Conservation (phyloP, 2,113 vertebrate genomes). For the Anolis carolinensis region DNA sequence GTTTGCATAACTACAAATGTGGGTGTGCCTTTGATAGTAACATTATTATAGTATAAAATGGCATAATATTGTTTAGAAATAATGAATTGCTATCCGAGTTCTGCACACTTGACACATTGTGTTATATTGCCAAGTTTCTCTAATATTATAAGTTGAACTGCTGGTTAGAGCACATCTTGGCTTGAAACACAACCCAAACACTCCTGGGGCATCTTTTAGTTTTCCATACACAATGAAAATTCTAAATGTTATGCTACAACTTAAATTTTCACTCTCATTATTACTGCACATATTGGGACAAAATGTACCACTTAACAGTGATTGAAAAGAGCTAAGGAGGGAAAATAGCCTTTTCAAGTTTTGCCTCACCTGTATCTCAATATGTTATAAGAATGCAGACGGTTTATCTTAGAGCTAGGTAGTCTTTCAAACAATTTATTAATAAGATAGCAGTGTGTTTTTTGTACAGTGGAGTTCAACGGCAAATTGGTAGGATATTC, state of each 20-base stretch:
- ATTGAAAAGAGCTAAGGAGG: background rate
- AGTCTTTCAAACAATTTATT: background rate
- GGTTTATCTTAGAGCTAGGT: background rate
- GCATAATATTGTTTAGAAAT: background rate
- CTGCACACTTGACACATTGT: background rate
- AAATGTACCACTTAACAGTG: too few species aligned
- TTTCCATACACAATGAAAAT: background rate
- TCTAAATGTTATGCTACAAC: background rate
- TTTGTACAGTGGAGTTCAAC: background rate
- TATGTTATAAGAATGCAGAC: background rate
- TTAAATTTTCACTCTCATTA: background rate
- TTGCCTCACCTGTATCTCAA: background rate
- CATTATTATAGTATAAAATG: background rate
- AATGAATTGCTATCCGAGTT: background rate
- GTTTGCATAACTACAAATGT: background rate
- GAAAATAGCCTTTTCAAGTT: background rate
- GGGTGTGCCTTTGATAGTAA: background rate
- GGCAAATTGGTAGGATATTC: background rate
- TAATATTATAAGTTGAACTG: background rate
- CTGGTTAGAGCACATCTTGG: background rate
- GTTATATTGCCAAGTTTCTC: background rate
- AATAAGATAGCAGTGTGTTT: background rate
- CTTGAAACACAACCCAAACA: background rate
- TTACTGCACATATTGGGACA: background rate
- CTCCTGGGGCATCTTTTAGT: background rate